Base-by-base conservation (phyloP, 2,888 invertebrate species). In the Agrochola lota region DNA sequence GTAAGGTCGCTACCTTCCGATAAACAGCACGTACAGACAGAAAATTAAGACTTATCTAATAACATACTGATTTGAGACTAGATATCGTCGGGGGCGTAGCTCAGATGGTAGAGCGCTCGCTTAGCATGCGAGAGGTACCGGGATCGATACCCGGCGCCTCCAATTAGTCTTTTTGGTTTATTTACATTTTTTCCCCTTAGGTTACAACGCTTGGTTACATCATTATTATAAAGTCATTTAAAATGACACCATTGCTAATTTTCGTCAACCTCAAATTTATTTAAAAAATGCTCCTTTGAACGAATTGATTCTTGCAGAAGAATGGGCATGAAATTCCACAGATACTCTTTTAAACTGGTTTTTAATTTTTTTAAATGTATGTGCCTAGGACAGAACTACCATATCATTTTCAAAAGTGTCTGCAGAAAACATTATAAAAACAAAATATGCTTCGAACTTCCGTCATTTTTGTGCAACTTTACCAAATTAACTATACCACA, bases 121-220 rank as follows among this genome's bases (percentile, higher is more conserved):
- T 95, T 95, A 95, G 95, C 95, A 95, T 95, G 95, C 91, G 96
- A 97, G 96, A 96, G 95, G 96, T 96, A 96, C 96, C 95, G 96
- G 96, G 96, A 96, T 96, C 96, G 96, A 96, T 96, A 96, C 96
- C 96, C 96, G 95, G 96, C 96, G 95, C 96, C 96, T 96, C 95
- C 96, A 96, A 91, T 0, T 0, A 1, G 0, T 15, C 23, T 30
- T 83, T 79, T 70, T 60, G 3, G 12, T 26, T 17, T 57, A n/a
- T 43, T 46, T 26, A 6, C n/a, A 5, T 20, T 2, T 17, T 1
- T 43, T 43, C 30, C 15, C 2, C 2, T 9, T 2, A 15, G 3
- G n/a, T n/a, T 8, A 63, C 9, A 62, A 30, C 11, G 35, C 3
- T 62, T 35, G 15, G 40, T 15, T 17, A n/a, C n/a, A n/a, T n/a